Percentiles rank a stretch among this genome's conserved stretches.
These are phyloP conservation scores for Trimorus sp. DNA, from an alignment of 2,888 invertebrate species.

Conservation along the genomic window DNA sequence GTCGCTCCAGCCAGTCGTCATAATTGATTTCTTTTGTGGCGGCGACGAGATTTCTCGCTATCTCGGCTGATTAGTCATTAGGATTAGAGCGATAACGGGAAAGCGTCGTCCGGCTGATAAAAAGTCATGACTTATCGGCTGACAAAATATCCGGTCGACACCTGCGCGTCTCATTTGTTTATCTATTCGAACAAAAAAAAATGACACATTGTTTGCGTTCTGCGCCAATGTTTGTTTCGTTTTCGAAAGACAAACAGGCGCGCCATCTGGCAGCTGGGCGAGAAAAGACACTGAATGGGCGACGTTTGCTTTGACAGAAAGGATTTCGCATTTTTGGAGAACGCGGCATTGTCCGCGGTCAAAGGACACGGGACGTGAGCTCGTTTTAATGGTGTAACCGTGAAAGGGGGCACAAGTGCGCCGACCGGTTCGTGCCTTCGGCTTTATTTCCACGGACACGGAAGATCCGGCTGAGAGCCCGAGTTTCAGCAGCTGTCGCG, in stretches of 20 bases:
- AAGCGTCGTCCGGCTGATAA: no score
- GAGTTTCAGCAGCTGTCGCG: conserved; percentile 66
- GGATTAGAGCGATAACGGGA: no score
- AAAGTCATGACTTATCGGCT: no score
- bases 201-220: no score
- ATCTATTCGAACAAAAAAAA: no score
- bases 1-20: no score
- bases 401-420: conserved; percentile 50
- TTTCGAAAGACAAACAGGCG: conserved; percentile 54
- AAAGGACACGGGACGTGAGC: conserved; percentile 56
- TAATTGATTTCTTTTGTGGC: no score
- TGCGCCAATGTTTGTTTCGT: conserved; percentile 49
- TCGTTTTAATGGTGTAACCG: conserved; percentile 62
- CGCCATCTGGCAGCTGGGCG: conserved; percentile 36
- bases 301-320: conserved; percentile 35
- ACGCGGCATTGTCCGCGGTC: conserved; percentile 46
- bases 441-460: conserved; percentile 65
- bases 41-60: no score
- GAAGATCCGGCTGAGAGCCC: conserved; percentile 39
- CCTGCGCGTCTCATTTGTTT: no score
- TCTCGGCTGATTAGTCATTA: no score
- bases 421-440: conserved; percentile 57
- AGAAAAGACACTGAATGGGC: conserved; percentile 31
- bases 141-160: no score
- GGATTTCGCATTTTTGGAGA: conserved; percentile 64